phyloP scores from a whole-genome alignment of 2,888 invertebrate species.

The Diarsia mendica region DNA sequence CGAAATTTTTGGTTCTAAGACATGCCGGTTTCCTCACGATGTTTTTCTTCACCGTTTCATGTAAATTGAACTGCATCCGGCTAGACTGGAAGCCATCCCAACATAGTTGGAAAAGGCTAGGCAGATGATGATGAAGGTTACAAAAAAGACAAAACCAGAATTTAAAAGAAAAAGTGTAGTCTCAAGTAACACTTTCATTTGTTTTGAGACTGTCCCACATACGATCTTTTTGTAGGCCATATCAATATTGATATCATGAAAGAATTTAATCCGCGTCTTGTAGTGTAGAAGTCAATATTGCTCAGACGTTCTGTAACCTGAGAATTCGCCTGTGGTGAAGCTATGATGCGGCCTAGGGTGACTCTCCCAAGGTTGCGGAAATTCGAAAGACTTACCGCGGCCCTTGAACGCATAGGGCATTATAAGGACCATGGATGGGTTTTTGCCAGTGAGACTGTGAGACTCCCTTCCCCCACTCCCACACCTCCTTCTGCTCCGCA shows the following conservation, averaged over 20 bases:
- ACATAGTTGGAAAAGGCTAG: too few relatives aligned
- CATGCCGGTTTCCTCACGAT: too few relatives aligned
- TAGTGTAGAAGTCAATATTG: not conserved
- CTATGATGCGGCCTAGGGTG: not conserved
- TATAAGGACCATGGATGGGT: too few relatives aligned
- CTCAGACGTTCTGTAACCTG: not conserved
- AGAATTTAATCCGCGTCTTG: not conserved
- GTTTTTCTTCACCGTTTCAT: too few relatives aligned
- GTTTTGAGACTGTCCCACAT: not conserved
- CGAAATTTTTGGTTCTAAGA: too few relatives aligned
- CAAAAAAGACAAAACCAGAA: not conserved
- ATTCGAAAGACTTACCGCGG: too few relatives aligned
- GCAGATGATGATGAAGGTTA: not conserved
- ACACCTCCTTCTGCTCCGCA: too few relatives aligned
- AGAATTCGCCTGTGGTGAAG: not conserved
- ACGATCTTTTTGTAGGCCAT: not conserved
- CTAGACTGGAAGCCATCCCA: too few relatives aligned
- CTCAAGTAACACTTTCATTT: constrained; percentile 2
- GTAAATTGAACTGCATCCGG: too few relatives aligned
- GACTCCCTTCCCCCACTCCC: too few relatives aligned
- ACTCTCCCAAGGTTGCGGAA: not conserved
- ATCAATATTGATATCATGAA: not conserved
- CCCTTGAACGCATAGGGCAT: too few relatives aligned
- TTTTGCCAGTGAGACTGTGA: too few relatives aligned
- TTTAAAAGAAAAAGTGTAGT: not conserved